These are phyloP conservation scores for Crossaster papposus DNA, from an alignment of 53 echinoderm and acorn worm species.

Conservation along the genomic window DNA sequence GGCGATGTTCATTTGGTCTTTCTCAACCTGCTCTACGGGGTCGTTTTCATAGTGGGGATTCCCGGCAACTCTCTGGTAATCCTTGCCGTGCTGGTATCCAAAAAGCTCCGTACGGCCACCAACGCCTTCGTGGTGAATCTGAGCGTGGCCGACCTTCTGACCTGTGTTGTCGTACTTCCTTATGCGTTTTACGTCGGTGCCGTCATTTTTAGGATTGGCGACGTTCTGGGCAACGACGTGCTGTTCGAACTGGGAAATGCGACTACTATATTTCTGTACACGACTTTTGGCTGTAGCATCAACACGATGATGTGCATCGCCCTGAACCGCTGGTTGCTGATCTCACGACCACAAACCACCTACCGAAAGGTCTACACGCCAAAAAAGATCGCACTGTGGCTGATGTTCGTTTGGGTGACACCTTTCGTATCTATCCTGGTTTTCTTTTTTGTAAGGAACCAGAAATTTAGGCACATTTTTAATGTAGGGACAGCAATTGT, in stretches of 20 bases:
- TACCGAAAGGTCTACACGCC: constrained; percentile 20
- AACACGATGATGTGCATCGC: constrained; percentile 17
- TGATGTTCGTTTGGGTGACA: background rate
- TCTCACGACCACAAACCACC: constrained; percentile 6
- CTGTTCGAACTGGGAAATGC: no score
- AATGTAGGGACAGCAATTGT: background rate
- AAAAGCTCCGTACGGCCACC: constrained; percentile 68
- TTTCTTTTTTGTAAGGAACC: background rate
- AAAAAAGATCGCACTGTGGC: background rate
- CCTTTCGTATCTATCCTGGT: background rate
- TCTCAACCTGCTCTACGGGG: background rate
- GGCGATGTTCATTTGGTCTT: constrained; percentile 26
- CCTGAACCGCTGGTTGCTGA: constrained; percentile 29
- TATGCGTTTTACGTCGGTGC: background rate
- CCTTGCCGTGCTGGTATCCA: constrained; percentile 66
- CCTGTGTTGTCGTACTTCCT: background rate
- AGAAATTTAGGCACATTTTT: background rate
- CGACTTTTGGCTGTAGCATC: constrained; percentile 12
- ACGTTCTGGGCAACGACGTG: background rate
- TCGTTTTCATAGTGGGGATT: constrained; percentile 33
- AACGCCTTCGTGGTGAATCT: constrained; percentile 77
- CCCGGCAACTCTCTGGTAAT: constrained; percentile 68
- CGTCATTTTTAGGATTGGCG: background rate
- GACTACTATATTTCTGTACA: no score
- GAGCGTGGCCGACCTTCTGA: constrained; percentile 66